Evolutionary conservation across 2,113 vertebrate genomes (phyloP).

Genomic region (Tympanuchus pallidicinctus): DNA sequence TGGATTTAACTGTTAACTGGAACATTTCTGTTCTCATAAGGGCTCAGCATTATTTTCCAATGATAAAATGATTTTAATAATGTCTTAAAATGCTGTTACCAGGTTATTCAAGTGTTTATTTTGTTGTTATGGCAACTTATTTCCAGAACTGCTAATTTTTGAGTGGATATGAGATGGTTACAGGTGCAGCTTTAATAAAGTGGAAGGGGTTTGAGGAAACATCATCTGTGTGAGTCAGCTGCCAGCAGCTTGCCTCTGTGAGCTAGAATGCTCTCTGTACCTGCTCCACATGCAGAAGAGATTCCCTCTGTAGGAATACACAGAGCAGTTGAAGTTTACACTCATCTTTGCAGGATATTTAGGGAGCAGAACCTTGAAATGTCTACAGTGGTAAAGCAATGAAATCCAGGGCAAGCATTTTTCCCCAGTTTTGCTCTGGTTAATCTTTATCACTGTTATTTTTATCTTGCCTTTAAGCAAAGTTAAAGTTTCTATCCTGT

Average conservation of each 20-base stretch:
- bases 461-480: background rate
- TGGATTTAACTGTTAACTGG: background rate
- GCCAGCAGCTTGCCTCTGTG: background rate
- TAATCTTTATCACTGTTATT: background rate
- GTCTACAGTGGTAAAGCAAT: background rate
- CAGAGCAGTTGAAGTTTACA: background rate
- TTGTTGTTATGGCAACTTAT: background rate
- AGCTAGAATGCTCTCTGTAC: background rate
- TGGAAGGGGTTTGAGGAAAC: background rate
- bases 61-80: background rate
- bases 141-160: background rate
- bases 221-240: background rate
- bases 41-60: background rate
- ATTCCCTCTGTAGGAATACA: background rate
- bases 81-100: background rate
- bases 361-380: background rate
- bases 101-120: background rate
- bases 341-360: background rate
- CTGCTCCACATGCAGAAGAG: background rate
- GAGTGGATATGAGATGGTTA: background rate
- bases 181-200: background rate
- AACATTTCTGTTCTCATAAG: background rate
- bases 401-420: background rate
- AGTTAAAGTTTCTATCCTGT: background rate
- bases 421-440: background rate